Conservation (phyloP, 1,140 invertebrate genomes). For the Drosophila oshimai region DNA sequence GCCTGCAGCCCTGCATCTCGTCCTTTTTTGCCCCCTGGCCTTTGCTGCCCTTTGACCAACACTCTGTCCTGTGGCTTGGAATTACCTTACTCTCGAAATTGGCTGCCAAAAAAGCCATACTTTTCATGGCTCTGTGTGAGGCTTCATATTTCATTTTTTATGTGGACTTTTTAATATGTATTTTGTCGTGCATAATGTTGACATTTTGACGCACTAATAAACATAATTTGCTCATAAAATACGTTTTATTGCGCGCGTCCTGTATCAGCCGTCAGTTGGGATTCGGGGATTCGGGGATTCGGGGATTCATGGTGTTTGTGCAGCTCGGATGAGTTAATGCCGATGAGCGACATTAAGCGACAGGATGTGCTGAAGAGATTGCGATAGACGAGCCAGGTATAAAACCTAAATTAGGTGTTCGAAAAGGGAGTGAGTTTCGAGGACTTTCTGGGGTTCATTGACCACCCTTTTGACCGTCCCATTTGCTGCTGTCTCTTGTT, state of each 20-base stretch:
- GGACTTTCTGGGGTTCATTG: conserved; percentile 7
- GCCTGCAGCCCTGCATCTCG: conserved; percentile 29
- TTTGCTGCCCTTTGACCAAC: conserved; percentile 56
- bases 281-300: background rate
- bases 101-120: conserved; percentile 30
- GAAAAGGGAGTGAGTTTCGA: conserved; percentile 1
- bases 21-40: background rate
- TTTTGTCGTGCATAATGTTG: conserved; percentile 74
- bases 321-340: conserved; percentile 29
- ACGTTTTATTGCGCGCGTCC: conserved; percentile 67
- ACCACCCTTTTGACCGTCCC: conserved; percentile 19
- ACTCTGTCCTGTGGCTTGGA: conserved; percentile 24
- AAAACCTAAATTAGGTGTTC: conserved; percentile 12
- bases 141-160: conserved; percentile 61
- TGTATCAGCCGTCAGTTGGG: conserved; percentile 51
- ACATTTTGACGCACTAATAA: conserved; percentile 80
- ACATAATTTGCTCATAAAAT: conserved; percentile 79
- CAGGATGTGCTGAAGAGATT: background rate
- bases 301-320: conserved; percentile 17
- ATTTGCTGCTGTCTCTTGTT: conserved; percentile 22
- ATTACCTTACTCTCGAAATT: conserved; percentile 48
- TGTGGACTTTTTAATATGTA: conserved; percentile 59
- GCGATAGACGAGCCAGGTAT: conserved; percentile 7
- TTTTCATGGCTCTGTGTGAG: conserved; percentile 36
- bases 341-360: conserved; percentile 33